Evolutionary conservation across 1,140 invertebrate genomes (phyloP), one percentile per base, ranked within the genome.

Genomic region (Drosophila fuyamai): DNA sequence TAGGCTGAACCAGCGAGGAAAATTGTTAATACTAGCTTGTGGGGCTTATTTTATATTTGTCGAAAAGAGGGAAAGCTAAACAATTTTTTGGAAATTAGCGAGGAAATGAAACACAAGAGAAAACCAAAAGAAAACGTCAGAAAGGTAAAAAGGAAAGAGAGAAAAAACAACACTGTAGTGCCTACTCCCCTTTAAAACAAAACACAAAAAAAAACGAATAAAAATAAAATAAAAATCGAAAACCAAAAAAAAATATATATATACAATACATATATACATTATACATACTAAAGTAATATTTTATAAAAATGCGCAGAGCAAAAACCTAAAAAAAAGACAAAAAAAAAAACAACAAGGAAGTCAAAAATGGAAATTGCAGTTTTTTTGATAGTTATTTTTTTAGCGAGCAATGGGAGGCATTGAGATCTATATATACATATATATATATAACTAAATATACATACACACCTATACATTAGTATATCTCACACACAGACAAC

Each of bases 351-450:
- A 59, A 43, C 14, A 51, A 68, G 54, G 35, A 88, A 89, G 76
- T 85, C 73, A 85, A 63, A 76, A 81, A 44, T 32, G 73, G 78
- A 67, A 77, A 82, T 79, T 79, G 79, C 79, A 83, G 83, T 88
- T 88, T 88, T 88, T 88, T 85, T 88, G 63, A 88, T 88, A 88
- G 83, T 88, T 88, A 88, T 88, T 83, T 88, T 86, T 88, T 88
- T 88, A 89, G 84, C 63, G 80, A 89, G 84, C 83, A 88, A 88
- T 67, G 83, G 61, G 72, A 80, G 79, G 83, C 84, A 88, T 89
- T 89, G 80, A 83, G 81, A 86, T 71, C 70, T 76, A 78, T 58
- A 85, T 78, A 85, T 59, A 77, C 32, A 79, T 71, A 67, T 76
- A 71, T 76, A 71, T 66, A 74, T 68, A 80, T 53, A 81, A 66